These are phyloP conservation scores for Spilosoma lubricipeda DNA, from an alignment of 2,888 invertebrate species.

Conservation along the genomic window DNA sequence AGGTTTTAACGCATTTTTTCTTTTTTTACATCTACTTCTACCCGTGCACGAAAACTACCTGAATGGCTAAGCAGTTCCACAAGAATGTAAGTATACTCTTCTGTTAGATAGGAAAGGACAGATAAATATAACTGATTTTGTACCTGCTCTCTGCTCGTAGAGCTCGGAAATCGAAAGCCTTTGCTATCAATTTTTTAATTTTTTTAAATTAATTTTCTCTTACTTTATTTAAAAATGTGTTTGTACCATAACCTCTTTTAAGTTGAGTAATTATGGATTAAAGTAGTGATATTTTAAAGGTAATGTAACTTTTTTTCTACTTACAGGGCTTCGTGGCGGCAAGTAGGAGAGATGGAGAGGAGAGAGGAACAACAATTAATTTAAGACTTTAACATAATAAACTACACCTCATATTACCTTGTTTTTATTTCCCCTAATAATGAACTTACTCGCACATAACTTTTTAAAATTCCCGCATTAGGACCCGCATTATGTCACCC, in stretches of 20 bases:
- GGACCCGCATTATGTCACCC: too few species aligned
- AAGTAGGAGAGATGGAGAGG: not conserved
- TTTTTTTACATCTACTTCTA: not conserved
- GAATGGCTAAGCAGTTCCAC: not conserved
- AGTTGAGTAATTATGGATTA: not conserved
- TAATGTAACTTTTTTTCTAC: not conserved
- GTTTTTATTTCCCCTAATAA: not conserved
- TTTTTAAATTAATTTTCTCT: too few species aligned
- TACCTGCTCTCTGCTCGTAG: too few species aligned
- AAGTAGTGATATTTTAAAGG: not conserved
- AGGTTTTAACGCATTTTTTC: not conserved
- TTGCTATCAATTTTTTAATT: too few species aligned
- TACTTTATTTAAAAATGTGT: too few species aligned
- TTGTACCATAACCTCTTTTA: too few species aligned
- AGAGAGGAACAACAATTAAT: not conserved
- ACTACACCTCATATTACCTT: not conserved
- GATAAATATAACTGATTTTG: too few species aligned
- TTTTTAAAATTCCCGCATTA: too few species aligned
- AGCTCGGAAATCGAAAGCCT: too few species aligned
- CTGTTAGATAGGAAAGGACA: not conserved
- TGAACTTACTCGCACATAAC: too few species aligned
- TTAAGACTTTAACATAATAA: slow-evolving; percentile 1
- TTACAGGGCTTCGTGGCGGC: not conserved
- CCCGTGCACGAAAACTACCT: not conserved
- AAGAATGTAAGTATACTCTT: not conserved